phyloP scores from a whole-genome alignment of 2,113 vertebrate genomes.

The Hippopotamus amphibius region DNA sequence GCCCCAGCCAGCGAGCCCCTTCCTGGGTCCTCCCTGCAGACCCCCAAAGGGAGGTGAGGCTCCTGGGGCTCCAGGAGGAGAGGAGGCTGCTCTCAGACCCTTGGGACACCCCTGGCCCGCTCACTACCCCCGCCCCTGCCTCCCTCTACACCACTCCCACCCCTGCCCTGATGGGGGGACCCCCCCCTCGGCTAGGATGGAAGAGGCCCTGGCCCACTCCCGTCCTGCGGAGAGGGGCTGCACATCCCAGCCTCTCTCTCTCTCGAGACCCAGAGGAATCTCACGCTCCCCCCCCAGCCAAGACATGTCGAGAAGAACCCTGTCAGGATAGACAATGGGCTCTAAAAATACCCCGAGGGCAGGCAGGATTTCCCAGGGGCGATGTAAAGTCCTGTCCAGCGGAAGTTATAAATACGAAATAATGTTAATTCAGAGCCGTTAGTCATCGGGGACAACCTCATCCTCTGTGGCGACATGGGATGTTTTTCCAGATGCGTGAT shows the following conservation, averaged over 20 bases:
- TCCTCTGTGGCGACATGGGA: slow-evolving; percentile 70
- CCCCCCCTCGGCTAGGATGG: neutral
- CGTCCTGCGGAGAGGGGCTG: neutral
- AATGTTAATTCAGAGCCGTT: slow-evolving; percentile 59
- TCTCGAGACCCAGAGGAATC: neutral
- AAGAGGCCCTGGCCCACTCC: neutral
- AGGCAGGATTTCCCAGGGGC: slow-evolving; percentile 82
- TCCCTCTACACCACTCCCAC: too few relatives aligned
- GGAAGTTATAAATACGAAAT: slow-evolving; percentile 86
- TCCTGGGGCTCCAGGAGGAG: neutral
- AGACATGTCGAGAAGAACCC: neutral
- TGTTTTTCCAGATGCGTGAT: slow-evolving; percentile 49
- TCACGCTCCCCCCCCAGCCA: neutral
- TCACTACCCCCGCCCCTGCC: fast-evolving
- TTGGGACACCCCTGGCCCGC: fast-evolving
- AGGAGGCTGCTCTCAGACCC: neutral
- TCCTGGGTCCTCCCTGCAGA: neutral
- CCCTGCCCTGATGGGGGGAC: too few relatives aligned
- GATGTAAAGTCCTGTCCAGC: slow-evolving; percentile 77
- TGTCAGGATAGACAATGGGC: slow-evolving; percentile 83
- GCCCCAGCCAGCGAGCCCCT: neutral
- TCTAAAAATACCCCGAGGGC: slow-evolving; percentile 87
- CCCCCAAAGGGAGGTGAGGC: neutral
- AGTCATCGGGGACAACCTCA: slow-evolving; percentile 71
- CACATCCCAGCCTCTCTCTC: neutral